Evolutionary conservation across 2,797 vertebrate species (phyloP).

Genomic region (Phataginus tricuspis): DNA sequence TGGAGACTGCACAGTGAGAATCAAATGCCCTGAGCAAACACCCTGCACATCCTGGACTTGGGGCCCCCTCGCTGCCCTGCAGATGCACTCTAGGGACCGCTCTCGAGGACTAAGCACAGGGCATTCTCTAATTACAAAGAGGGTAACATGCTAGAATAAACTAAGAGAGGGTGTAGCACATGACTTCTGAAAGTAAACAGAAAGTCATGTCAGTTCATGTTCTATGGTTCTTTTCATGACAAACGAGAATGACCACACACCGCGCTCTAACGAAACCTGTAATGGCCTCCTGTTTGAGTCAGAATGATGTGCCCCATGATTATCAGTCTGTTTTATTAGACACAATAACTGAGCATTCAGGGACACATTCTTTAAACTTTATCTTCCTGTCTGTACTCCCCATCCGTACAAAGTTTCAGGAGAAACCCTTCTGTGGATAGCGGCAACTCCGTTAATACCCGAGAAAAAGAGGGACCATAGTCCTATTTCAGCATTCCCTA

Average conservation of each 20-base stretch:
- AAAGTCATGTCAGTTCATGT: not conserved
- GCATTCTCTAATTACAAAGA: not conserved
- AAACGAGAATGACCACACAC: not conserved
- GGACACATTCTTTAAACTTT: constrained; percentile 8
- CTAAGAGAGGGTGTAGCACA: not conserved
- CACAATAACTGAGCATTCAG: not conserved
- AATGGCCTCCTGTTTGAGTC: not conserved
- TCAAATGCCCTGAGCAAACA: not conserved
- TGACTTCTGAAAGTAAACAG: not conserved
- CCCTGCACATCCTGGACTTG: too few species aligned
- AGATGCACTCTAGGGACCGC: too few species aligned
- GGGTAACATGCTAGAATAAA: not conserved
- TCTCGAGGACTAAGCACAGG: not conserved
- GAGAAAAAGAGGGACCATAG: not conserved
- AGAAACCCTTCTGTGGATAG: not conserved
- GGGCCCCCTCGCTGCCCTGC: not conserved
- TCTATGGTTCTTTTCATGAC: not conserved
- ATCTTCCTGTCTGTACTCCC: not conserved
- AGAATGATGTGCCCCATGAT: not conserved
- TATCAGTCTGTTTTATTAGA: not conserved
- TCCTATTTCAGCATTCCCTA: not conserved
- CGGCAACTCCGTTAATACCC: not conserved
- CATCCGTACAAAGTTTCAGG: not conserved
- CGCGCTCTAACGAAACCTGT: not conserved
- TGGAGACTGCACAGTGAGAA: not conserved